Evolutionary conservation across 2,113 vertebrate genomes (phyloP).

Genomic region (Thunnus maccoyii): DNA sequence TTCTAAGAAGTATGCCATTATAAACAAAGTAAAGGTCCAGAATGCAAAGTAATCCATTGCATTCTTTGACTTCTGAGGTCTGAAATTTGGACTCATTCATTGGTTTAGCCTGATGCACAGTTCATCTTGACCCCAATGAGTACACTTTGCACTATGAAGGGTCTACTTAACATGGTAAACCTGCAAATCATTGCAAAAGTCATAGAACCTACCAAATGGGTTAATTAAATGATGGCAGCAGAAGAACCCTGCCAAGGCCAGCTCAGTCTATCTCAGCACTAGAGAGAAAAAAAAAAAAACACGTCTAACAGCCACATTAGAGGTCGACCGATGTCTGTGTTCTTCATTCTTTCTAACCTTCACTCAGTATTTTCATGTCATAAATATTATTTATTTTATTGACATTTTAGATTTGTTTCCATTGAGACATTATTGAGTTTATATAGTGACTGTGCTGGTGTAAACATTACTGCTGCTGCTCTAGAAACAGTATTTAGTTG

Average conservation of each 20-base stretch:
- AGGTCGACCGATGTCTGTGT: too few relatives aligned
- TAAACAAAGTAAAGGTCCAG: neutral
- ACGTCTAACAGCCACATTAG: slow-evolving; percentile 7
- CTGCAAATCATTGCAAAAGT: neutral
- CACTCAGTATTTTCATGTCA: too few relatives aligned
- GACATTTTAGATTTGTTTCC: too few relatives aligned
- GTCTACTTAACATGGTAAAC: neutral
- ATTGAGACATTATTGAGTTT: too few relatives aligned
- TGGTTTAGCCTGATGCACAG: slow-evolving; percentile 1
- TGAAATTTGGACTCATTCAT: neutral
- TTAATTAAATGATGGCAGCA: neutral
- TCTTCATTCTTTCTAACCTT: too few relatives aligned
- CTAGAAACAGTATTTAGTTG: too few relatives aligned
- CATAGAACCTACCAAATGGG: neutral
- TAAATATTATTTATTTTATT: too few relatives aligned
- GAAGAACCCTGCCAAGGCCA: neutral
- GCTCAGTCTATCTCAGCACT: neutral
- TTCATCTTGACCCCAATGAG: neutral
- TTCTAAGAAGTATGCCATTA: slow-evolving; percentile 10
- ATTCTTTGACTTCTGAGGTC: neutral
- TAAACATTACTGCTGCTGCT: too few relatives aligned
- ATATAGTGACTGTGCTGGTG: too few relatives aligned
- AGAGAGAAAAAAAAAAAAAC: neutral
- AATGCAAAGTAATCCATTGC: neutral
- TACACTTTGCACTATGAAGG: neutral